phyloP scores from a whole-genome alignment of 2,888 invertebrate genomes.

The Polydrusus cervinus region DNA sequence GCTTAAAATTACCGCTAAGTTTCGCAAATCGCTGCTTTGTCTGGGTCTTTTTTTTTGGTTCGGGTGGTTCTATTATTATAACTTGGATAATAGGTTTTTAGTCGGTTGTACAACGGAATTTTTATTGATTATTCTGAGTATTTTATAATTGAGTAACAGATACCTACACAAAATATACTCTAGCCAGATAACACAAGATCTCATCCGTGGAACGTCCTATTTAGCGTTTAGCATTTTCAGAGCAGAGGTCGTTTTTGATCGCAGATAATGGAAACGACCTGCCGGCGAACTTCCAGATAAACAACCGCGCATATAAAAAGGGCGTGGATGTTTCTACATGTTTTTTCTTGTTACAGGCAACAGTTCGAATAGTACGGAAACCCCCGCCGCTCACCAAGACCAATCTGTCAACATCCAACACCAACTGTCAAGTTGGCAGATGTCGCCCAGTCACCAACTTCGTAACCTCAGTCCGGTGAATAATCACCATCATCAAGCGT shows the following conservation, averaged over 20 bases:
- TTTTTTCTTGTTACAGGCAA: conserved; percentile 62
- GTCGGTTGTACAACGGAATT: conserved; percentile 3
- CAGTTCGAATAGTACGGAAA: conserved; percentile 65
- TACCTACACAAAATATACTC: no score
- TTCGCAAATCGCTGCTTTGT: conserved; percentile 32
- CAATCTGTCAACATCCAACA: conserved; percentile 44
- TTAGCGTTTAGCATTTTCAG: no score
- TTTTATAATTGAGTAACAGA: background rate
- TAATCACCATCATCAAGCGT: conserved; percentile 53
- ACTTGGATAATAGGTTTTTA: conserved; percentile 18
- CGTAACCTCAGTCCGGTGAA: conserved; percentile 62
- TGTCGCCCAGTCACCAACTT: conserved; percentile 62
- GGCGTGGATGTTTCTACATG: no score
- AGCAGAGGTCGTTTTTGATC: no score
- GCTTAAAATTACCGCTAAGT: conserved; percentile 37
- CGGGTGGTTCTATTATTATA: background rate
- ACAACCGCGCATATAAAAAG: no score
- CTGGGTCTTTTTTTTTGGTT: conserved; percentile 18
- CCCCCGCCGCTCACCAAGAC: conserved; percentile 31
- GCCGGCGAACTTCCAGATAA: no score
- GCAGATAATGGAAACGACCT: no score
- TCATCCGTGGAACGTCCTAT: no score
- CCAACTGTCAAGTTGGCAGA: conserved; percentile 52
- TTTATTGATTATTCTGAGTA: background rate
- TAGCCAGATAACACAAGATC: no score